A percentile compares a stretch with the other conserved stretches of the same genome.
Evolutionary conservation across 2,888 invertebrate species (phyloP).

Genomic region (Pristionchus exspectatus): DNA sequence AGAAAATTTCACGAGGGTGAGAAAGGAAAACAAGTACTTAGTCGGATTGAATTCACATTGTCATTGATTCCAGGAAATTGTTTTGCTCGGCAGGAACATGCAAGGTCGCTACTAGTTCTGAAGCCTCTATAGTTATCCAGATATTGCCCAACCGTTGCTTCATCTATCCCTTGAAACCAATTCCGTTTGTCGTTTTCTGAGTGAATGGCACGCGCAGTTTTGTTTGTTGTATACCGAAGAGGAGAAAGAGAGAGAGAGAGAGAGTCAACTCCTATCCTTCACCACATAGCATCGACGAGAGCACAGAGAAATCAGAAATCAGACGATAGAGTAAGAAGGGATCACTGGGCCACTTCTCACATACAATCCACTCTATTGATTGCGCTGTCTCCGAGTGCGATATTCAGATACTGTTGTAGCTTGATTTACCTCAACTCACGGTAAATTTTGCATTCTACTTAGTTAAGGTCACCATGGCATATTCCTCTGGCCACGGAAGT

Average conservation of each 20-base stretch:
- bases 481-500: conserved; percentile 40
- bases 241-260: conserved; percentile 22
- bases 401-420: neutral
- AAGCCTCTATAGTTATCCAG: neutral
- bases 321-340: conserved; percentile 18
- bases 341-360: conserved; percentile 43
- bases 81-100: neutral
- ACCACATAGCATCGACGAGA: conserved; percentile 17
- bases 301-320: neutral
- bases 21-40: conserved; percentile 16
- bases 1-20: conserved; percentile 17
- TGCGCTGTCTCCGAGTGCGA: neutral
- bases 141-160: too few relatives aligned
- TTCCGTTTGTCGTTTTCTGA: conserved; percentile 6
- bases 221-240: conserved; percentile 46
- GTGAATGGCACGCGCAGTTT: conserved; percentile 43
- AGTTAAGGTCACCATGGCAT: conserved; percentile 44
- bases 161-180: neutral
- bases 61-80: neutral
- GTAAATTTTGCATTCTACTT: neutral
- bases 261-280: conserved; percentile 18
- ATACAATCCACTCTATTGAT: neutral
- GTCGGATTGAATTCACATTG: neutral
- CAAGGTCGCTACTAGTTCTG: too few relatives aligned
- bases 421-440: neutral